Evolutionary conservation across 2,888 invertebrate species (phyloP), one percentile per base, ranked within the genome.

Genomic region (Hermaeophaga mercurialis): DNA sequence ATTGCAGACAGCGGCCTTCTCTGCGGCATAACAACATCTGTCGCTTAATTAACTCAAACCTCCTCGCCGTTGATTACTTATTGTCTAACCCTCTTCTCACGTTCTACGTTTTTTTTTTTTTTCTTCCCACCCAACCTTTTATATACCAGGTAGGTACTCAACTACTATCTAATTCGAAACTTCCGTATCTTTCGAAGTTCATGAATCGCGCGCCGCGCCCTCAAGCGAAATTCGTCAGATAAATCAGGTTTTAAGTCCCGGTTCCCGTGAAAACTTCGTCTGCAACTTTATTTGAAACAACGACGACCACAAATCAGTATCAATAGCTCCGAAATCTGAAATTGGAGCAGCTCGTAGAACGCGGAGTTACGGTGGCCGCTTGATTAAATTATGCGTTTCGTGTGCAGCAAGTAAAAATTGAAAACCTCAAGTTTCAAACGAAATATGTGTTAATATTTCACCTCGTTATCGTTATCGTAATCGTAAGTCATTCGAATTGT

Each of bases 161-260:
- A n/a, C n/a, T n/a, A n/a, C n/a, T n/a, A n/a, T n/a, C n/a, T n/a
- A n/a, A n/a, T n/a, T n/a, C n/a, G n/a, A n/a, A n/a, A n/a, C n/a
- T n/a, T n/a, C n/a, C n/a, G 39, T 49, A 39, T 39, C 49, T 28
- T 49, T 39, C 17, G 24, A 19, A 49, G 39, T 49, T 39, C 9
- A 41, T 19, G 39, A 41, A 39, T 49, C 28, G 17, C n/a, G 11
- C 18, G 41, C 18, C 39, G n/a, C 39, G 19, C 49, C 11, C 19
- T 31, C 39, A 49, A 41, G 49, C 7, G 39, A 49, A 49, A 49
- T 36, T 39, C 39, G n/a, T 48, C 49, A 31, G 39, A 49, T 49
- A 49, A 39, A 41, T 39, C 49, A 17, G 11, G 18, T 31, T 11
- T 31, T 18, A 34, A 34, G 17, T 41, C 38, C 12, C 26, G 12